phyloP scores from a whole-genome alignment of 2,113 vertebrate genomes.

The Oreochromis niloticus region DNA sequence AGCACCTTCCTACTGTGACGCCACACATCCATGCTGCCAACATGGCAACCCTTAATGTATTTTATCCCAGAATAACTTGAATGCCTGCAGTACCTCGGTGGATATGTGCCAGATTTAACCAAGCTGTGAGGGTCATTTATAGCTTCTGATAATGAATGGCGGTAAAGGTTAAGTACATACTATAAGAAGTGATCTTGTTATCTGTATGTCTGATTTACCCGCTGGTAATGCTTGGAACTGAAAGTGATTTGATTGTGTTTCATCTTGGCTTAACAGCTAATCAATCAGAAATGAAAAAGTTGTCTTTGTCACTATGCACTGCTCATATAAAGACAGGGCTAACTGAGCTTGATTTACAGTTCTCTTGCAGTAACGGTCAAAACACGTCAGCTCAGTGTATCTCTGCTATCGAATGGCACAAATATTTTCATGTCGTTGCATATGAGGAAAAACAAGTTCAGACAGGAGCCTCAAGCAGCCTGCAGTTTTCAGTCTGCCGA shows the following conservation, averaged over 20 bases:
- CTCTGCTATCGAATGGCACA: not conserved
- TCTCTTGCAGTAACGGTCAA: not conserved
- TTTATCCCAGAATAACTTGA: not conserved
- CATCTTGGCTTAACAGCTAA: not conserved
- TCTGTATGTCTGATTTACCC: not conserved
- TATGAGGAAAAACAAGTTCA: constrained; percentile 11
- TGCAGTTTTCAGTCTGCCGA: not conserved
- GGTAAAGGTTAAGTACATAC: constrained; percentile 34
- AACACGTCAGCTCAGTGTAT: not conserved
- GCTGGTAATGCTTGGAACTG: not conserved
- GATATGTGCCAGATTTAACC: constrained; percentile 1
- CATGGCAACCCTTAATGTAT: constrained; percentile 1
- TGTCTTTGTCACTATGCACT: not conserved
- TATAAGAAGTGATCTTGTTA: constrained; percentile 10
- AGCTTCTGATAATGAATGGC: constrained; percentile 24
- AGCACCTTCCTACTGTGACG: not conserved
- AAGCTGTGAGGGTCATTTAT: constrained; percentile 13
- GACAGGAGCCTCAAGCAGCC: constrained; percentile 16
- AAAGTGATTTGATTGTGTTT: not conserved
- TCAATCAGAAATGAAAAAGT: not conserved
- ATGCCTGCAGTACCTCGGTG: not conserved
- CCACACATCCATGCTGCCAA: not conserved
- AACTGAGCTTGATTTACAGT: not conserved
- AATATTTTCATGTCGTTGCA: not conserved
- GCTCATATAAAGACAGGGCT: not conserved